Evolutionary conservation across 2,888 invertebrate genomes (phyloP).

Genomic region (Tineola bisselliella): DNA sequence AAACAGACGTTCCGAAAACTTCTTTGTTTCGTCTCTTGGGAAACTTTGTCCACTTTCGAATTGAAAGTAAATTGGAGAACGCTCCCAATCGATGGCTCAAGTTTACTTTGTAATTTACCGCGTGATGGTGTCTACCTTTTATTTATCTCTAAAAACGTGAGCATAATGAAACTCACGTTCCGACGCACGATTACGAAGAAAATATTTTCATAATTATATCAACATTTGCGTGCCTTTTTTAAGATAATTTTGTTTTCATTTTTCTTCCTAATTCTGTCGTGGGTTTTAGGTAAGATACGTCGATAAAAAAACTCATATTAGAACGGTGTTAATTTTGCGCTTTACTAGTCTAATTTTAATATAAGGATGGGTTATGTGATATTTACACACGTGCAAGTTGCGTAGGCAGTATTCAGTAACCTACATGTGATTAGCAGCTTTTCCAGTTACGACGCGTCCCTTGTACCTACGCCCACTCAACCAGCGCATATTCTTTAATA

Average conservation of each 20-base stretch:
- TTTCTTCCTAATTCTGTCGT: too few species aligned
- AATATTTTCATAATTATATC: too few species aligned
- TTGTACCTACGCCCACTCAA: not conserved
- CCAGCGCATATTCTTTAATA: too few species aligned
- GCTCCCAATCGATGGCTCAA: not conserved
- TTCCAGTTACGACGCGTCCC: not conserved
- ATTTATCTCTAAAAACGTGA: not conserved
- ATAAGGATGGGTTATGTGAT: too few species aligned
- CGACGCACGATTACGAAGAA: too few species aligned
- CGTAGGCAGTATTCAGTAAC: not conserved
- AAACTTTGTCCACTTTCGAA: slow-evolving; percentile 8
- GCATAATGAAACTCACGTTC: not conserved
- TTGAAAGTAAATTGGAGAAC: slow-evolving; percentile 1
- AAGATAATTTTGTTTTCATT: too few species aligned
- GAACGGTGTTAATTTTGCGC: too few species aligned
- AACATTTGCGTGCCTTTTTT: too few species aligned
- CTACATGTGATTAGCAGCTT: not conserved
- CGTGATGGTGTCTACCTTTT: not conserved
- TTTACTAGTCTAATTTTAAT: too few species aligned
- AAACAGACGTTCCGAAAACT: not conserved
- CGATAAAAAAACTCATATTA: too few species aligned
- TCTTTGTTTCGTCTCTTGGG: slow-evolving; percentile 9
- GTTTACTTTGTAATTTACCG: not conserved
- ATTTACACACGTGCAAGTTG: not conserved
- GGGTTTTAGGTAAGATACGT: too few species aligned